Base-by-base conservation (phyloP, 1,140 invertebrate genomes). In the Drosophila nebulosa region DNA sequence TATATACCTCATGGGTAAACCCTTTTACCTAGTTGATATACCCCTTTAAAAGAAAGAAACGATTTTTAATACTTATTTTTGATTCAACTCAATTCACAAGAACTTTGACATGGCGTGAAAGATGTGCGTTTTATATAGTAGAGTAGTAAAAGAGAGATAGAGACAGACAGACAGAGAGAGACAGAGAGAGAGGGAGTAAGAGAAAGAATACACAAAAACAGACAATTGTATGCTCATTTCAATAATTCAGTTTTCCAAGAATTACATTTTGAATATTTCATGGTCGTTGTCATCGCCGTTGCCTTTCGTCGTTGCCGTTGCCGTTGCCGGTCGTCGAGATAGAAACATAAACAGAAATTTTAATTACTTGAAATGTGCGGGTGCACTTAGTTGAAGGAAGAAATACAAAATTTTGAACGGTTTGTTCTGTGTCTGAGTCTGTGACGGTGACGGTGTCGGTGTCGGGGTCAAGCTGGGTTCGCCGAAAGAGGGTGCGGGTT, bases 341-440 rank as follows among this genome's bases (percentile, higher is more conserved):
- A 56, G 62, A 69, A 88, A 86, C 78, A 86, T 85, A 85, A 86
- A 85, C 81, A 85, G 83, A 81, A 86, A 86, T 86, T 86, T 86
- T 85, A 86, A 85, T 85, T 85, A 86, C 81, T 86, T 64, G 39
- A 85, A 85, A 85, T 85, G 81, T 85, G 81, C 81, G 81, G 81
- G 81, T 78, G 81, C 81, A 85, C 81, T 85, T 85, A 81, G 69
- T 68, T 68, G 81, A 86, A 68, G 26, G 10, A 14, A 39, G n/a
- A n/a, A n/a, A n/a, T n/a, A n/a, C n/a, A n/a, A n/a, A 22, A n/a
- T 18, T 50, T 22, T 52, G n/a, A 18, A 18, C 16, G 46, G 79
- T 75, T 30, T 30, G 27, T 30, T 30, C 7, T 30, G 27, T 9
- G n/a, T n/a, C n/a, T n/a, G n/a, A n/a, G n/a, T n/a, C n/a, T n/a